Base-by-base conservation (phyloP, 37 sponge, comb jelly and placozoan genomes). In the Geodia barretti region DNA sequence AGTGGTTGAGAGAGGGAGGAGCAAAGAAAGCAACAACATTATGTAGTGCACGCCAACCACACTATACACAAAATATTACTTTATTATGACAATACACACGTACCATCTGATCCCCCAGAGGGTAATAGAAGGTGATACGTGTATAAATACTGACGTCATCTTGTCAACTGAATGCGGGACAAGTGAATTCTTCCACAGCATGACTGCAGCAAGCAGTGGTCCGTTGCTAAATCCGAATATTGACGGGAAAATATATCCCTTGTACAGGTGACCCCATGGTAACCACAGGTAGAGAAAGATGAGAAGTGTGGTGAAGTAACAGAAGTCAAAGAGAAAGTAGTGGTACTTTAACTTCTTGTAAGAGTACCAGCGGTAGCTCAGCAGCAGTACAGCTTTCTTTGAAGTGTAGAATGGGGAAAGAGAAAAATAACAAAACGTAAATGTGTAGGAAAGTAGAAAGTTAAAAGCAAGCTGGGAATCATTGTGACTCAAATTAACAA, bases 81-180 rank as follows among this genome's bases (percentile, higher is more conserved):
- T n/a, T n/a, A n/a, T n/a, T n/a, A n/a, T n/a, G n/a, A n/a, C 28
- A 3, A 43, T 43, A 30, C 14, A 77, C 40, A 38, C 76, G 74
- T 28, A 90, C 91, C 91, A 90, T 67, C 73, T 66, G 14, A 90
- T 75, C 2, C 86, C 83, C 75, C 80, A 85, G 3, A 80, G 38
- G 28, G 81, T 30, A 34, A 90, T 32, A n/a, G 81, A 36, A 41
- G 91, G 91, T 31, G 91, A 84, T 1, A 80, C 30, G 47, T 90
- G 91, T 19, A 90, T 90, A 67, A 84, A 90, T 0, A 80, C 68
- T 24, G 91, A 90, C 1, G 86, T 90, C 91, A 90, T 90, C 77
- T 90, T 90, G 39, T 90, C 91, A 68, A 30, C 43, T 4, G 85
- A 84, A 66, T 90, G 91, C 26, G 77, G 81, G 3, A 90, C 91